These are phyloP conservation scores for Homalodisca vitripennis DNA, from an alignment of 1,140 invertebrate genomes.

Conservation along the genomic window DNA sequence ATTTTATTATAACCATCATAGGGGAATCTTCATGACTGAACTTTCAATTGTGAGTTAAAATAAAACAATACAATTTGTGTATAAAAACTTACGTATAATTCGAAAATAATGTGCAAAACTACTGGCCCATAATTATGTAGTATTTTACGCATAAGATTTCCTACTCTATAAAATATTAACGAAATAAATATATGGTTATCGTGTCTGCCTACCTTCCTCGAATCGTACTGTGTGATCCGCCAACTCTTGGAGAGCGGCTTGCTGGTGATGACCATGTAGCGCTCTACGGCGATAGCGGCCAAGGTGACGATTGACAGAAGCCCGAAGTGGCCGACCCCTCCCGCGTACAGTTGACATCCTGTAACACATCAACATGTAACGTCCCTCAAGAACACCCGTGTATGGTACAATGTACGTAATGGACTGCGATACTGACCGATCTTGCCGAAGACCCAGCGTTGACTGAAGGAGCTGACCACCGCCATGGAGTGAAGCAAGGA, in stretches of 20 bases:
- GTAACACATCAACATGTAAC: too few relatives aligned
- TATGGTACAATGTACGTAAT: too few relatives aligned
- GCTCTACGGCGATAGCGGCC: slow-evolving; percentile 53
- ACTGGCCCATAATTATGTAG: too few relatives aligned
- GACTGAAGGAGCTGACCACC: slow-evolving; percentile 48
- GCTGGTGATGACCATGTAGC: slow-evolving; percentile 54
- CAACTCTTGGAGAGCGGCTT: slow-evolving; percentile 48
- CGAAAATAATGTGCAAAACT: too few relatives aligned
- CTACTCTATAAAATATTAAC: too few relatives aligned
- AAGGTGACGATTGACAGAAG: slow-evolving; percentile 56
- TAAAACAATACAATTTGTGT: too few relatives aligned
- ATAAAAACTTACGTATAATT: too few relatives aligned
- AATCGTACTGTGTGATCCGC: slow-evolving; percentile 43
- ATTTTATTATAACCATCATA: too few relatives aligned
- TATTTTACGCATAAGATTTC: too few relatives aligned
- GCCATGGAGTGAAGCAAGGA: slow-evolving; percentile 48
- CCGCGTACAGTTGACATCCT: slow-evolving; percentile 55
- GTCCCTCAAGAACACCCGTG: too few relatives aligned
- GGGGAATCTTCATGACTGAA: too few relatives aligned
- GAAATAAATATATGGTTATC: background rate
- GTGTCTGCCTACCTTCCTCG: slow-evolving; percentile 42
- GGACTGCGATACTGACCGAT: slow-evolving; percentile 45
- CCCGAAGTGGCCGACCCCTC: slow-evolving; percentile 53
- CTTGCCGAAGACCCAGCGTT: slow-evolving; percentile 46
- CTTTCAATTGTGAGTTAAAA: too few relatives aligned